A percentile compares a stretch with the other conserved stretches of the same genome.
Evolutionary conservation across 2,797 vertebrate genomes (phyloP).

Genomic region (Onychomys torridus): DNA sequence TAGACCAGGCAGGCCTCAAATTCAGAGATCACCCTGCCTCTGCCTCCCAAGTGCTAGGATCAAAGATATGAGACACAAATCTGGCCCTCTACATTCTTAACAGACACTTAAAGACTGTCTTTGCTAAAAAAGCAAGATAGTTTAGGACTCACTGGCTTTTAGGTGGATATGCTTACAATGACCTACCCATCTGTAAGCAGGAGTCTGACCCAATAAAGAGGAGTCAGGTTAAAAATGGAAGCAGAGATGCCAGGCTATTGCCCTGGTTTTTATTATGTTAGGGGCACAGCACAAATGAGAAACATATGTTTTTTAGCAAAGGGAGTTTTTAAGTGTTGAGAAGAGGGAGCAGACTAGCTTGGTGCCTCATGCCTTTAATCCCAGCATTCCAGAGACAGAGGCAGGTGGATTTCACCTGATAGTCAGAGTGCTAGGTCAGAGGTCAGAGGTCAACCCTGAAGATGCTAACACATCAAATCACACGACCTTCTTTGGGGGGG

Average conservation of each 20-base stretch:
- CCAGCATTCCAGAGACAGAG: background rate
- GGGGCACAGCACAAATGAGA: background rate
- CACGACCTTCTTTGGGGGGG: no score
- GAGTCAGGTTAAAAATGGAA: background rate
- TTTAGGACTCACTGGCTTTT: background rate
- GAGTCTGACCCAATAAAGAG: background rate
- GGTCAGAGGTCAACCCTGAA: background rate
- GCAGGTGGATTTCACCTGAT: background rate
- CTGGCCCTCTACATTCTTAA: background rate
- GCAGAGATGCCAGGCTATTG: background rate
- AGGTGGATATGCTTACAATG: background rate
- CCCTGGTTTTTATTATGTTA: background rate
- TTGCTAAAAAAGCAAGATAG: background rate
- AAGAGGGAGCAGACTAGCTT: background rate
- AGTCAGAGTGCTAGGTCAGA: background rate
- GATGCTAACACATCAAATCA: background rate
- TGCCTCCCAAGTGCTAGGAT: background rate
- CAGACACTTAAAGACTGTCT: no score
- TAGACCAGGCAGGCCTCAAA: background rate
- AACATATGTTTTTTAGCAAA: background rate
- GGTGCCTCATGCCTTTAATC: no score
- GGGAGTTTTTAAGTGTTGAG: background rate
- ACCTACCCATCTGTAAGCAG: background rate
- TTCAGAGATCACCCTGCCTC: background rate
- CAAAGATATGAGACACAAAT: background rate